phyloP scores from a whole-genome alignment of 37 sponge, comb jelly and placozoan genomes.

The Haliclona indistincta region DNA sequence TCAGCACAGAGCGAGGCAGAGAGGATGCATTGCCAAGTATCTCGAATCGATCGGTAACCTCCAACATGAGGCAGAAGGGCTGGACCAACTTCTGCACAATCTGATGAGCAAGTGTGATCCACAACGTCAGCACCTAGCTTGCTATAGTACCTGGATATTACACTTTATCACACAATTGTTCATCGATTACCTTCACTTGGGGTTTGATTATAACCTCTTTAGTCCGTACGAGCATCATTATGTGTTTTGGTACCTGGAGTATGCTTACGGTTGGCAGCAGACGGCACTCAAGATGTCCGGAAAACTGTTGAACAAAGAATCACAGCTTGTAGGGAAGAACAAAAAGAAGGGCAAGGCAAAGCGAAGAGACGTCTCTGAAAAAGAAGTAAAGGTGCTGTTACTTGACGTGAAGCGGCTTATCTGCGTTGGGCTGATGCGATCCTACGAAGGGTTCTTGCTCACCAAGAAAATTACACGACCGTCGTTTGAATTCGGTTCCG shows the following conservation, averaged over 20 bases:
- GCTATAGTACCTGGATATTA: conserved; percentile 76
- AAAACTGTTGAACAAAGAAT: conserved; percentile 27
- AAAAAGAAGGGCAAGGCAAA: conserved; percentile 71
- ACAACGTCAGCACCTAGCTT: conserved; percentile 55
- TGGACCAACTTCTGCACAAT: conserved; percentile 55
- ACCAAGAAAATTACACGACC: conserved; percentile 53
- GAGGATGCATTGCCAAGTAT: conserved; percentile 43
- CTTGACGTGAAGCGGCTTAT: conserved; percentile 51
- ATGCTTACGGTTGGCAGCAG: conserved; percentile 79
- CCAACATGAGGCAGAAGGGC: conserved; percentile 70
- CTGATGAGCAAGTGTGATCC: conserved; percentile 59
- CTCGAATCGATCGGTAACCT: conserved; percentile 61
- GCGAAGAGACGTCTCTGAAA: conserved; percentile 37
- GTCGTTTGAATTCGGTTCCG: conserved; percentile 48
- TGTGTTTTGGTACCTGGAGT: conserved; percentile 96
- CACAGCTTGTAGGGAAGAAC: conserved; percentile 12
- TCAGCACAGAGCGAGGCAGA: conserved; percentile 75
- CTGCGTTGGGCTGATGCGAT: conserved; percentile 73
- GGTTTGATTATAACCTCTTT: conserved; percentile 91
- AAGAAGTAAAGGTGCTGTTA: conserved; percentile 54
- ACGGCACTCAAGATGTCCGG: conserved; percentile 69
- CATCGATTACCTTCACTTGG: conserved; percentile 83
- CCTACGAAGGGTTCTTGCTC: conserved; percentile 62
- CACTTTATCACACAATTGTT: conserved; percentile 72
- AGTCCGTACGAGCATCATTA: conserved; percentile 86